phyloP scores from a whole-genome alignment of 2,113 vertebrate species.

The Chelonoidis abingdonii region DNA sequence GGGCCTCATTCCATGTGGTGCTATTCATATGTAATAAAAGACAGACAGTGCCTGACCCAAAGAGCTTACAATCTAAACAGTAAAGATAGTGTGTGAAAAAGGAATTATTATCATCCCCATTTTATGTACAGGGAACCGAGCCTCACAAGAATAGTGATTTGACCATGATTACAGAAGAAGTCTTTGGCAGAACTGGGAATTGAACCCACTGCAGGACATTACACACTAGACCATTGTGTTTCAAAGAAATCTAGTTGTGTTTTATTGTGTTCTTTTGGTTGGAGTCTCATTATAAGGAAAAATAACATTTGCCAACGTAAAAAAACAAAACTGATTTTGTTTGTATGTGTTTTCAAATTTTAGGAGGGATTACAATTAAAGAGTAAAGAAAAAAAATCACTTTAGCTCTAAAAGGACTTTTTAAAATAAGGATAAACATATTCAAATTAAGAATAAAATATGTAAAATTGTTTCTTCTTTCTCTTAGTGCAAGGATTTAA shows the following conservation, averaged over 20 bases:
- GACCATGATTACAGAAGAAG: not conserved
- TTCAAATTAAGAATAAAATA: not conserved
- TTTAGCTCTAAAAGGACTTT: not conserved
- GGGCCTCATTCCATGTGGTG: not conserved
- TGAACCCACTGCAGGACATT: not conserved
- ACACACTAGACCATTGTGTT: not conserved
- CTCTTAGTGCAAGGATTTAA: not conserved
- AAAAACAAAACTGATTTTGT: not conserved
- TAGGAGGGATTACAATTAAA: not conserved
- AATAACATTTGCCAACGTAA: not conserved
- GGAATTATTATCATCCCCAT: not conserved
- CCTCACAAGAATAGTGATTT: not conserved
- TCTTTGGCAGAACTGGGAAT: not conserved
- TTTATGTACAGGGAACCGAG: not conserved
- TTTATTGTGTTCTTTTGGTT: not conserved
- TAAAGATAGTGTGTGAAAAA: not conserved
- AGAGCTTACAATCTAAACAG: not conserved
- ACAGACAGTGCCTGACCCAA: not conserved
- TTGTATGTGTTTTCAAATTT: not conserved
- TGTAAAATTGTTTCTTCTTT: not conserved
- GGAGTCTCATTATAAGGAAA: no score
- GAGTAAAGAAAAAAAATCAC: not conserved
- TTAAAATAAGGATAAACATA: not conserved
- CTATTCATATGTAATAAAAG: not conserved
- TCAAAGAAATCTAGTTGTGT: not conserved